Conservation (phyloP, 2,888 invertebrate species). For the Reticulitermes lucifugus region DNA sequence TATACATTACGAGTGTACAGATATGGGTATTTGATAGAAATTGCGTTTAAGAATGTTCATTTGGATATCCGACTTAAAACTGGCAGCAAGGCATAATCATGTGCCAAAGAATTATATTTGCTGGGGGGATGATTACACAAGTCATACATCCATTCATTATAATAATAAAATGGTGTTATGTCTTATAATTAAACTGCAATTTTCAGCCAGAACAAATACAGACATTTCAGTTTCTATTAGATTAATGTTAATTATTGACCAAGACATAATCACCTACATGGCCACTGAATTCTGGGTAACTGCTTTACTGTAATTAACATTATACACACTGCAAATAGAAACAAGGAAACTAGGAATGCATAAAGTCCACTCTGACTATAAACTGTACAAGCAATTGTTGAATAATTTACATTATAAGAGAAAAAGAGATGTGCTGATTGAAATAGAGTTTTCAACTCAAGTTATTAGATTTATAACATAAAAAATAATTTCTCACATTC, state of each 20-base stretch:
- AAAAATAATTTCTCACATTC: neutral
- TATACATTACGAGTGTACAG: neutral
- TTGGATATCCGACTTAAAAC: neutral
- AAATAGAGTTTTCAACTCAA: neutral
- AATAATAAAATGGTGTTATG: neutral
- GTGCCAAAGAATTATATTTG: neutral
- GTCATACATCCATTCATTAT: neutral
- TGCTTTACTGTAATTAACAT: neutral
- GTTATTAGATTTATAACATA: neutral
- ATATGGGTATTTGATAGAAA: neutral
- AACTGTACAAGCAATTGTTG: slow-evolving; percentile 27
- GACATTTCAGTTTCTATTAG: no score
- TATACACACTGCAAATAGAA: slow-evolving; percentile 17
- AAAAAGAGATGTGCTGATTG: neutral
- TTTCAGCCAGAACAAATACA: no score
- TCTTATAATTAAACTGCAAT: no score
- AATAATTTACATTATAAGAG: slow-evolving; percentile 6
- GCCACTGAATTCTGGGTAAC: slow-evolving; percentile 33
- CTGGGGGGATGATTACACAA: no score
- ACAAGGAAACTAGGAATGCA: slow-evolving; percentile 20
- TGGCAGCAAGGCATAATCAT: neutral
- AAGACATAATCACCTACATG: neutral
- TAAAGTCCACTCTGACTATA: slow-evolving; percentile 2
- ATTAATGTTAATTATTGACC: neutral
- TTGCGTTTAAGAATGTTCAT: neutral